Conservation (phyloP, 2,113 vertebrate genomes). For the Pachypanchax playfairii region DNA sequence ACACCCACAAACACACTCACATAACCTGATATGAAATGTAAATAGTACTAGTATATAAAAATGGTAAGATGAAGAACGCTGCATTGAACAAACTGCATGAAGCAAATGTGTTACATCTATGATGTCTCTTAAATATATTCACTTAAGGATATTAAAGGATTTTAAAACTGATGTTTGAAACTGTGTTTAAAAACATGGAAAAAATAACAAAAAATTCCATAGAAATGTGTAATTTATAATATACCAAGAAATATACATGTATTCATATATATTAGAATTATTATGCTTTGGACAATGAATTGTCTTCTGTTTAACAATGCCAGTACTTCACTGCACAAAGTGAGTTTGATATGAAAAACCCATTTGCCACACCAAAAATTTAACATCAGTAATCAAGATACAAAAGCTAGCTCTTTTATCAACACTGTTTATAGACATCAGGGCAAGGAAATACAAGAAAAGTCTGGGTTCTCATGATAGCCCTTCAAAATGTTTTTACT, state of each 20-base stretch:
- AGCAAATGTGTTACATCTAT: slow-evolving; percentile 32
- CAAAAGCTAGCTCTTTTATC: no score
- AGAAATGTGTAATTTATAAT: neutral
- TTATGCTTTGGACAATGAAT: neutral
- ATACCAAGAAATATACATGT: no score
- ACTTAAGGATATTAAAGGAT: slow-evolving; percentile 42
- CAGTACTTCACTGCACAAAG: neutral
- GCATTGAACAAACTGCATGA: slow-evolving; percentile 22
- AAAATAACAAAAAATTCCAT: neutral
- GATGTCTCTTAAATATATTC: slow-evolving; percentile 21
- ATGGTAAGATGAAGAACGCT: slow-evolving; percentile 34
- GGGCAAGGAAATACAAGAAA: neutral
- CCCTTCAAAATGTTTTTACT: no score
- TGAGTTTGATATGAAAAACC: no score
- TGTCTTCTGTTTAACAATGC: neutral
- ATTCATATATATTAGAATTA: neutral
- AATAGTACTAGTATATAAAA: slow-evolving; percentile 38
- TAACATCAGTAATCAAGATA: no score
- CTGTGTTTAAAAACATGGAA: slow-evolving; percentile 11
- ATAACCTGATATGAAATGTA: no score
- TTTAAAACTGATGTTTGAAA: slow-evolving; percentile 15
- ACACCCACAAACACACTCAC: no score
- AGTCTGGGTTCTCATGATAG: neutral
- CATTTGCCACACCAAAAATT: no score
- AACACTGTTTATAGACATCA: no score